phyloP scores from a whole-genome alignment of 1,140 invertebrate species.

The Gryon sp. region DNA sequence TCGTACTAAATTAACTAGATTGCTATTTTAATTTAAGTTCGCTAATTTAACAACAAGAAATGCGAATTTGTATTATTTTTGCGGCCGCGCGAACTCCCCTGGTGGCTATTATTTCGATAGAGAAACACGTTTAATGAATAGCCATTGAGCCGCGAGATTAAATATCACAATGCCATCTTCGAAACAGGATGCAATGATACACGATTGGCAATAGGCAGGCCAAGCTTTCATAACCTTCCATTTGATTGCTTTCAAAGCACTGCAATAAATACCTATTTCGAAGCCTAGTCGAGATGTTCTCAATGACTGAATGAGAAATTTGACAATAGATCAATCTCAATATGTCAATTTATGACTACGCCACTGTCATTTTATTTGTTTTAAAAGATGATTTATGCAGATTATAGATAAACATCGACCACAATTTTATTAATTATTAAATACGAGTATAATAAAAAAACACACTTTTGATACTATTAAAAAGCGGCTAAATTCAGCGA shows the following conservation, averaged over 20 bases:
- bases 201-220: slow-evolving; percentile 32
- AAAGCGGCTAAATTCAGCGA: too few relatives aligned
- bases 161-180: slow-evolving; percentile 29
- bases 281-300: slow-evolving; percentile 1
- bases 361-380: slow-evolving; percentile 6
- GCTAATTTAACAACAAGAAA: slow-evolving; percentile 20
- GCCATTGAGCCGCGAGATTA: slow-evolving; percentile 33
- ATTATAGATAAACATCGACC: too few relatives aligned
- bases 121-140: slow-evolving; percentile 30
- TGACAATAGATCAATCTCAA: slow-evolving; percentile 18
- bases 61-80: slow-evolving; percentile 34
- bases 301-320: slow-evolving; percentile 14
- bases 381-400: not conserved
- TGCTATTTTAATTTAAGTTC: slow-evolving; percentile 8
- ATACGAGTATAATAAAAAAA: too few relatives aligned
- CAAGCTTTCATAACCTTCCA: slow-evolving; percentile 43
- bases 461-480: too few relatives aligned
- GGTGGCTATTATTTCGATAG: slow-evolving; percentile 16
- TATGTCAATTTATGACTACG: slow-evolving; percentile 3
- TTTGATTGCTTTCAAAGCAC: slow-evolving; percentile 40
- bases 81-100: not conserved
- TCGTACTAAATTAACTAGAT: not conserved
- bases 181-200: slow-evolving; percentile 20
- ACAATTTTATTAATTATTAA: too few relatives aligned
- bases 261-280: slow-evolving; percentile 27